Conservation (phyloP, 2,113 vertebrate genomes). For the Pica pica region DNA sequence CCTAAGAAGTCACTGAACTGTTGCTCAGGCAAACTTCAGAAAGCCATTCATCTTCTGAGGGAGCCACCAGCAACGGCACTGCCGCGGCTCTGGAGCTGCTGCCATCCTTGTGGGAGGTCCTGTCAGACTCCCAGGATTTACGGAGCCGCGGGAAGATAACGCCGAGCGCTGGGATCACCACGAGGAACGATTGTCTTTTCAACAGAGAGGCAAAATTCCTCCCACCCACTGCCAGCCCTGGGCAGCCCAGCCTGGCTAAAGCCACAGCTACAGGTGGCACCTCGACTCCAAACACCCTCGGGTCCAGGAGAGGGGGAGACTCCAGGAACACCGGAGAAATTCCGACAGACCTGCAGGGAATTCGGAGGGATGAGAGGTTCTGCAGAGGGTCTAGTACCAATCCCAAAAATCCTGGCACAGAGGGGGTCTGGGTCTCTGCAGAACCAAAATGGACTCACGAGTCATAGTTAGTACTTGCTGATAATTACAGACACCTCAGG, state of each 20-base stretch:
- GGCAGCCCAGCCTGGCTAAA: accelerated
- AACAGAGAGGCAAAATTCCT: not conserved
- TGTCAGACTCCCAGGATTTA: not conserved
- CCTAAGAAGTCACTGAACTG: not conserved
- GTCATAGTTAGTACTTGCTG: not conserved
- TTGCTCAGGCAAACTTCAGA: not conserved
- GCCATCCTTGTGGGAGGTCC: constrained; percentile 35
- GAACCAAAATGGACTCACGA: accelerated
- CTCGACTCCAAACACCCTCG: accelerated
- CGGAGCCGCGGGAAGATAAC: not conserved
- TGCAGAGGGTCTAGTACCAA: accelerated
- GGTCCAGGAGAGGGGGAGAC: not conserved
- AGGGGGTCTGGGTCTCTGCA: not conserved
- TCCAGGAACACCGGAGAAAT: not conserved
- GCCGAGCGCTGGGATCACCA: not conserved
- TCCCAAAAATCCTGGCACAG: not conserved
- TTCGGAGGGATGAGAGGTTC: not conserved
- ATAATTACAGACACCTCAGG: not conserved
- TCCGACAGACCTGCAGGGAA: not conserved
- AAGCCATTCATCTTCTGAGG: not conserved
- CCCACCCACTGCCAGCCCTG: accelerated
- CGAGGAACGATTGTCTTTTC: accelerated
- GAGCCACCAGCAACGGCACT: not conserved
- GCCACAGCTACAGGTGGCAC: not conserved
- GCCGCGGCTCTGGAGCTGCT: not conserved